Evolutionary conservation across 2,888 invertebrate species (phyloP), one percentile per base, ranked within the genome.

Genomic region (Oscheius onirici): DNA sequence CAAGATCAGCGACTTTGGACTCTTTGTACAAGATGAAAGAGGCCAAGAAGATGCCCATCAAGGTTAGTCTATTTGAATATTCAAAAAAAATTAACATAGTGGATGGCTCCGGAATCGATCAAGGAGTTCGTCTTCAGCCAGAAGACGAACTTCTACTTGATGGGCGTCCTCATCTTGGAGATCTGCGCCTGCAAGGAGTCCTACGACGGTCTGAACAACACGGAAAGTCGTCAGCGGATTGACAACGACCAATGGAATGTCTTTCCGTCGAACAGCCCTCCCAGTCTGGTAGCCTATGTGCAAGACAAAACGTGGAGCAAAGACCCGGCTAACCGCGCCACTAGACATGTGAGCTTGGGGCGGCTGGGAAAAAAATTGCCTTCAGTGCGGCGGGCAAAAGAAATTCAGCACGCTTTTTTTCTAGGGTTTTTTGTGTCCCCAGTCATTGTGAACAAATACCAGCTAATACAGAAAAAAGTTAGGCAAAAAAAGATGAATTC

Each of bases 1-100:
- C 20, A 79, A 79, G 63, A 70, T 79, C 28, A 71, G 74, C 0
- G 79, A 79, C 41, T 79, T 77, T 43, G 79, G 79, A n/a, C 58
- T 79, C 6, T 72, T 6, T 22, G 15, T 11, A 22, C n/a, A 43
- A 26, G 46, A 15, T 22, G 2, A 28, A 46, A 10, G 17, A 22
- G 2, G n/a, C 49, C 6, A 6, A 52, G 20, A 46, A 17, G 46
- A 46, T 76, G 26, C 76, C 76, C 11, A 73, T 76, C 72, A 76
- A 74, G n/a, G n/a, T n/a, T n/a, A n/a, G n/a, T n/a, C n/a, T n/a
- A n/a, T n/a, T n/a, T n/a, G n/a, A n/a, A n/a, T n/a, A n/a, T n/a
- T n/a, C n/a, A n/a, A n/a, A n/a, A n/a, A n/a, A n/a, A n/a, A n/a
- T n/a, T n/a, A n/a, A n/a, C n/a, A n/a, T n/a, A n/a, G 49, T 76